phyloP scores from a whole-genome alignment of 2,888 invertebrate species.

The Strigamia maritima region DNA sequence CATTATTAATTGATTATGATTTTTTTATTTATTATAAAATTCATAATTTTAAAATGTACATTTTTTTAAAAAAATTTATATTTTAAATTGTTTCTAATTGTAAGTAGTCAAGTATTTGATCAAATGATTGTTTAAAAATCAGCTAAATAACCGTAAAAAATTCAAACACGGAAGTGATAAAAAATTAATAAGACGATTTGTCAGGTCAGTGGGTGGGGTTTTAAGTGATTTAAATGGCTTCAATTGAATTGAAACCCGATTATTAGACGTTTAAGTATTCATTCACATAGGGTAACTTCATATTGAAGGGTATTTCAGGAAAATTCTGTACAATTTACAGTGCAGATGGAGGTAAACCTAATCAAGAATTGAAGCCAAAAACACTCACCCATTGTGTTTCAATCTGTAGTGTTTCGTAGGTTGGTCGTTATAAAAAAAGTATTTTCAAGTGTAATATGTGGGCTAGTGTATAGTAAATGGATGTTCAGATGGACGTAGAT shows the following conservation, averaged over 20 bases:
- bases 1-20: no score
- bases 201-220: constrained; percentile 30
- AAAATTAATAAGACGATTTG: constrained; percentile 15
- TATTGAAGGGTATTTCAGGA: neutral
- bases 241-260: neutral
- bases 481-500: constrained; percentile 32
- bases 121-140: neutral
- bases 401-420: constrained; percentile 1
- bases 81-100: no score
- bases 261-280: neutral
- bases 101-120: no score
- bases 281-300: neutral
- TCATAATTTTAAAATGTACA: no score
- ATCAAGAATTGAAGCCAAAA: neutral
- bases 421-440: neutral
- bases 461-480: constrained; percentile 14
- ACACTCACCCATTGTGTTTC: constrained; percentile 29
- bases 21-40: no score
- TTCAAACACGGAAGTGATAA: neutral
- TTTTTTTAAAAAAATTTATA: no score
- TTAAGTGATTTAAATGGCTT: constrained; percentile 16
- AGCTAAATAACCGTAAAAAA: neutral
- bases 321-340: neutral
- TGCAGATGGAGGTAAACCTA: neutral
- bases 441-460: neutral